These are phyloP conservation scores for Mus spretus DNA, from an alignment of 2,797 vertebrate genomes.

Conservation along the genomic window DNA sequence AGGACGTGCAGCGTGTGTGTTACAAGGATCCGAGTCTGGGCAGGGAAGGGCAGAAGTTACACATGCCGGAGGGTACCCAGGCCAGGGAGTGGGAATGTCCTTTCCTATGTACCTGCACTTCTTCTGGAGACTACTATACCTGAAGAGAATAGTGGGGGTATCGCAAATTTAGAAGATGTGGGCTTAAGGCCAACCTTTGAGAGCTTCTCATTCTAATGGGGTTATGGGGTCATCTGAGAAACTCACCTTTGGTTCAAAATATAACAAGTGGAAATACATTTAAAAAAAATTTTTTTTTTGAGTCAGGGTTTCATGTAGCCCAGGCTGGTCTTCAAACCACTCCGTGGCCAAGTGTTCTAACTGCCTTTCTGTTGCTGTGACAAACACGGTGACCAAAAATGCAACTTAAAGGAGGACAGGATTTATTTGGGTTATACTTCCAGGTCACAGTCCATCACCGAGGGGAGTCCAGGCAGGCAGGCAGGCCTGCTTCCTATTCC, in stretches of 20 bases:
- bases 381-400: neutral
- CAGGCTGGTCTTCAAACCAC: neutral
- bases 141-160: neutral
- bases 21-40: conserved; percentile 96
- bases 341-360: neutral
- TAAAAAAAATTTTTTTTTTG: neutral
- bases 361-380: neutral
- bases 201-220: neutral
- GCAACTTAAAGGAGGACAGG: neutral
- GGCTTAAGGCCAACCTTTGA: neutral
- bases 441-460: neutral
- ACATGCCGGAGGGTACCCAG: fast-evolving
- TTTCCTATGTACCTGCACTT: too few relatives aligned
- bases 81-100: neutral
- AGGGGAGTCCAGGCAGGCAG: neutral
- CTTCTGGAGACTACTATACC: neutral
- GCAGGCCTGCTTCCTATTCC: neutral
- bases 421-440: neutral
- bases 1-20: conserved; percentile 95
- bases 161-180: neutral
- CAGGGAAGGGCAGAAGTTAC: conserved; percentile 55
- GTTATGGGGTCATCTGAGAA: neutral
- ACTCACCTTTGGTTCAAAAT: neutral
- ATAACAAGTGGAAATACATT: neutral
- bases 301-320: neutral